Conservation (phyloP, 2,888 invertebrate genomes). For the Tenodera sinensis region DNA sequence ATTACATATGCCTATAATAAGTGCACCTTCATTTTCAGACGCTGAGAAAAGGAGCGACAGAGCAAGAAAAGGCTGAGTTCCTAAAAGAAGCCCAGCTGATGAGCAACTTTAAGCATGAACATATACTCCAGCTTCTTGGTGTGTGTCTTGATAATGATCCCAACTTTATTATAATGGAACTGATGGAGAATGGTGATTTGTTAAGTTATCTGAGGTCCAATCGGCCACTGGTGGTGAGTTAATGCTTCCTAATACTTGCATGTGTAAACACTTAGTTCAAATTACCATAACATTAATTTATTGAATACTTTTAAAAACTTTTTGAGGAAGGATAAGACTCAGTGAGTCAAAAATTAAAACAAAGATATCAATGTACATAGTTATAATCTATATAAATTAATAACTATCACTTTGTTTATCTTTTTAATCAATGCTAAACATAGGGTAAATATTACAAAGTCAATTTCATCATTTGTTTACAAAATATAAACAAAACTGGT, state of each 20-base stretch:
- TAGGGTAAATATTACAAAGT: too few species aligned
- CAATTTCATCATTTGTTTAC: too few species aligned
- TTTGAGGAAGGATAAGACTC: too few species aligned
- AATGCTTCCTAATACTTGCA: neutral
- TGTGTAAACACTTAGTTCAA: neutral
- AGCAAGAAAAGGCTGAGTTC: conserved; percentile 88
- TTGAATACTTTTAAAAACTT: too few species aligned
- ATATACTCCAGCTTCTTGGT: conserved; percentile 88
- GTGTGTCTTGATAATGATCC: conserved; percentile 93
- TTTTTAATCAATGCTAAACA: too few species aligned
- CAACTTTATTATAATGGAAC: conserved; percentile 90
- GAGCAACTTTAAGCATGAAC: conserved; percentile 96
- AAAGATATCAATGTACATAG: too few species aligned
- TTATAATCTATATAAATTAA: too few species aligned
- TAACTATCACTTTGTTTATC: too few species aligned
- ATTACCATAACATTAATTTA: too few species aligned
- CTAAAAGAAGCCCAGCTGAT: conserved; percentile 95
- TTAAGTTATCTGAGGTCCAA: conserved; percentile 84
- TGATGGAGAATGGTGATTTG: conserved; percentile 97
- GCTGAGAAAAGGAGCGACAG: conserved; percentile 84
- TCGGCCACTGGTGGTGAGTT: conserved; percentile 65
- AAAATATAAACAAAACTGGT: too few species aligned
- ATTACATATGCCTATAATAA: too few species aligned
- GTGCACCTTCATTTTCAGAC: conserved; percentile 55
- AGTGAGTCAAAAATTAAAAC: too few species aligned